These are phyloP conservation scores for Porites cylindrica DNA, from an alignment of 92 coral and sea anemone species.

Conservation along the genomic window DNA sequence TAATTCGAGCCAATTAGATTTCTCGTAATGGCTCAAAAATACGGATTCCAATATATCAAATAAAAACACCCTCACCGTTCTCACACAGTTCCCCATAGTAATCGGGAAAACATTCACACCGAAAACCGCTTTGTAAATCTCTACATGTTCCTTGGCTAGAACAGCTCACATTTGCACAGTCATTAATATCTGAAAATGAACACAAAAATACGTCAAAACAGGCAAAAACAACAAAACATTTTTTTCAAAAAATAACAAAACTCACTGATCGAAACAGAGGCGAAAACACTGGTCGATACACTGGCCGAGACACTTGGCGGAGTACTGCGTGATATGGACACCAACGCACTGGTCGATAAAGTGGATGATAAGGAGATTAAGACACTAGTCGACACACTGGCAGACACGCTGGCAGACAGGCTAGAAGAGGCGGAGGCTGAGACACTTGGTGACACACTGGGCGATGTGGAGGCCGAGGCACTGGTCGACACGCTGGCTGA, in stretches of 20 bases:
- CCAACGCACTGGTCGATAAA: background rate
- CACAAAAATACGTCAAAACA: background rate
- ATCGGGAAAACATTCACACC: background rate
- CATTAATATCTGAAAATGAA: background rate
- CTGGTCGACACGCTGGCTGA: no score
- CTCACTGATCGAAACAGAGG: background rate
- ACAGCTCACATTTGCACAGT: background rate
- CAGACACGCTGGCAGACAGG: no score
- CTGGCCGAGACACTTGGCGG: background rate
- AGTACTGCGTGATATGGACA: background rate
- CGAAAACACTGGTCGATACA: background rate
- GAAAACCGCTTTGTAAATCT: background rate
- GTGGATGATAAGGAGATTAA: no score
- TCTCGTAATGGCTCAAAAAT: no score
- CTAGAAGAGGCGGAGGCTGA: no score
- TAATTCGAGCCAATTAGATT: no score
- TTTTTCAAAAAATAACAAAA: no score
- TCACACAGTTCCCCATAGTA: background rate
- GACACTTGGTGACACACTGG: no score
- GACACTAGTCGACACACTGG: no score
- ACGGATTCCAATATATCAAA: no score
- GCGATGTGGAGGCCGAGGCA: no score
- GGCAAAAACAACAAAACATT: no score
- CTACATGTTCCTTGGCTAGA: background rate
- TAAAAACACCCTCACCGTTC: background rate